These are phyloP conservation scores for Macquaria australasica DNA, from an alignment of 2,113 vertebrate genomes.

Conservation along the genomic window DNA sequence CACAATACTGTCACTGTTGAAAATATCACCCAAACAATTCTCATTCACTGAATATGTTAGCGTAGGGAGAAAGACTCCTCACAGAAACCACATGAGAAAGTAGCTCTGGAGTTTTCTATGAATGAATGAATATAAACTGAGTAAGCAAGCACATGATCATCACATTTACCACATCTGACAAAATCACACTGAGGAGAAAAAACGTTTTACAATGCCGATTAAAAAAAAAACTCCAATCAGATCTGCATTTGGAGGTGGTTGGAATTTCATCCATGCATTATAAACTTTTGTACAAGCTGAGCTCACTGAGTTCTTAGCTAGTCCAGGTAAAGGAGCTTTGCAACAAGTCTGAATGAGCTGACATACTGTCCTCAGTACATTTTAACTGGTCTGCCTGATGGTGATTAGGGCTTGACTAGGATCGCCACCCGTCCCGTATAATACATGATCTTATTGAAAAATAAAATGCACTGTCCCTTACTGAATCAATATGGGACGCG, in stretches of 20 bases:
- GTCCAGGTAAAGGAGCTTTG: too few species aligned
- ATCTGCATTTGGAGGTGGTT: background rate
- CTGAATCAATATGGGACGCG: too few species aligned
- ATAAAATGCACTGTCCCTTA: too few species aligned
- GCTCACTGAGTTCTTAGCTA: too few species aligned
- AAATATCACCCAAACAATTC: conserved; percentile 54
- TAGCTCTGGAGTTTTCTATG: conserved; percentile 39
- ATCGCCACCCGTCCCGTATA: too few species aligned
- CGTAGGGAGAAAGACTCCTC: conserved; percentile 36
- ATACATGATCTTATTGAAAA: too few species aligned
- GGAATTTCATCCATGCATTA: too few species aligned
- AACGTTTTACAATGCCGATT: background rate
- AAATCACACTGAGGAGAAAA: background rate
- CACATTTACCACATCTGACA: background rate
- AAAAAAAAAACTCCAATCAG: background rate
- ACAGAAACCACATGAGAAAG: conserved; percentile 45
- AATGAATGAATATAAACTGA: conserved; percentile 55
- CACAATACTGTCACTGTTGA: conserved; percentile 68
- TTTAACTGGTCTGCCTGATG: background rate
- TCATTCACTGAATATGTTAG: conserved; percentile 53
- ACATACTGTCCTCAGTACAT: background rate
- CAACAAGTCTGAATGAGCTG: background rate
- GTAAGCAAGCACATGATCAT: background rate
- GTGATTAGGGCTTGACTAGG: background rate
- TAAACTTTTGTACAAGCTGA: too few species aligned